Conservation (phyloP, 2,797 vertebrate species). For the Eulemur mongoz region DNA sequence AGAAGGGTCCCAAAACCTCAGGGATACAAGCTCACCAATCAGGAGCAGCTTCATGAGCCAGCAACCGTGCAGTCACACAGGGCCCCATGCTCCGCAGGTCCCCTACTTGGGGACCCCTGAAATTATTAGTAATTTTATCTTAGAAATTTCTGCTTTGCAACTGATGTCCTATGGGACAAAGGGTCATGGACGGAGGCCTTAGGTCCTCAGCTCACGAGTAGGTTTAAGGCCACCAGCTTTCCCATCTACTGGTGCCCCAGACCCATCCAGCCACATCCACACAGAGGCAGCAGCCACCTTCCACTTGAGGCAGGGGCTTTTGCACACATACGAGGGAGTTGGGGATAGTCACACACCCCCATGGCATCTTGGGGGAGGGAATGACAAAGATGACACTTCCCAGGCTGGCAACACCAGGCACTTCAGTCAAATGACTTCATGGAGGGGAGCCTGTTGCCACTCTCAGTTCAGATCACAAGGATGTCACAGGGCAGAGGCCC, state of each 20-base stretch:
- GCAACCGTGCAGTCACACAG: not conserved
- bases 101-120: not conserved
- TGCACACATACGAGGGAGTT: fast-evolving
- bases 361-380: fast-evolving
- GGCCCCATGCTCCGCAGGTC: not conserved
- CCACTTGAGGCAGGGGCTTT: fast-evolving
- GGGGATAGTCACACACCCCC: not conserved
- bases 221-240: not conserved
- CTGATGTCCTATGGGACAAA: not conserved
- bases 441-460: not conserved
- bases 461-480: not conserved
- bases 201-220: not conserved
- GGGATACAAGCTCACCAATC: not conserved
- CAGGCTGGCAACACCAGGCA: not conserved
- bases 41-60: not conserved
- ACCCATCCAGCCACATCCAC: fast-evolving
- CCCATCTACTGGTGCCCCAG: not conserved
- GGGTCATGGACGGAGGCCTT: fast-evolving
- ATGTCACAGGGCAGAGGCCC: too few relatives aligned
- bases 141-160: not conserved
- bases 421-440: not conserved
- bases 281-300: too few relatives aligned
- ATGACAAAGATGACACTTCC: not conserved
- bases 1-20: too few relatives aligned
- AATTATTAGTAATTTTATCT: not conserved